These are phyloP conservation scores for Carcharodon carcharias DNA, from an alignment of 2,797 vertebrate species.

Conservation along the genomic window DNA sequence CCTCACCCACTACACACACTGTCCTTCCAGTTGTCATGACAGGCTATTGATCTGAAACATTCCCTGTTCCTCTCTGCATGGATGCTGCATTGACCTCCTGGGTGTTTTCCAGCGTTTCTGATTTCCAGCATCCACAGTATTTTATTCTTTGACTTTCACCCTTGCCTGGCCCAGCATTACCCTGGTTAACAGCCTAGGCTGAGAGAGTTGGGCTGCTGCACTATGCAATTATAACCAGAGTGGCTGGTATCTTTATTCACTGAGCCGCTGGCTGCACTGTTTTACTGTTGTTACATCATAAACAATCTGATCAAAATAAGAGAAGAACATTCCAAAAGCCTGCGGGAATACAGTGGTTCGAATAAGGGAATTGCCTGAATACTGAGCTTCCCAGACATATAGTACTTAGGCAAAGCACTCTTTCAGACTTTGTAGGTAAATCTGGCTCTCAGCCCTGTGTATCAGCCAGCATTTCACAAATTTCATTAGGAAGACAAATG, in stretches of 20 bases:
- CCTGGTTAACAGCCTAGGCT: neutral
- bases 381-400: neutral
- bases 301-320: neutral
- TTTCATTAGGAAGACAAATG: neutral
- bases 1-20: neutral
- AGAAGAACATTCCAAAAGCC: neutral
- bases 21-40: neutral
- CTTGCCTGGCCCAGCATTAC: neutral
- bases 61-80: neutral
- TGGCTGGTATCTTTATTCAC: no score
- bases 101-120: neutral
- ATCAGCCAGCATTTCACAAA: neutral
- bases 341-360: neutral
- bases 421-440: neutral
- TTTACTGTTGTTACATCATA: neutral
- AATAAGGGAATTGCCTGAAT: neutral
- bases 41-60: neutral
- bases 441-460: neutral
- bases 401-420: neutral
- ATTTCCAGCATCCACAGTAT: neutral
- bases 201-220: neutral
- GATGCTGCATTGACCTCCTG: neutral
- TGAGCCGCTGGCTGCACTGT: neutral
- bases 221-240: neutral
- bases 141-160: neutral